phyloP scores from a whole-genome alignment of 2,797 vertebrate species.

The Malacoctenus gilli region DNA sequence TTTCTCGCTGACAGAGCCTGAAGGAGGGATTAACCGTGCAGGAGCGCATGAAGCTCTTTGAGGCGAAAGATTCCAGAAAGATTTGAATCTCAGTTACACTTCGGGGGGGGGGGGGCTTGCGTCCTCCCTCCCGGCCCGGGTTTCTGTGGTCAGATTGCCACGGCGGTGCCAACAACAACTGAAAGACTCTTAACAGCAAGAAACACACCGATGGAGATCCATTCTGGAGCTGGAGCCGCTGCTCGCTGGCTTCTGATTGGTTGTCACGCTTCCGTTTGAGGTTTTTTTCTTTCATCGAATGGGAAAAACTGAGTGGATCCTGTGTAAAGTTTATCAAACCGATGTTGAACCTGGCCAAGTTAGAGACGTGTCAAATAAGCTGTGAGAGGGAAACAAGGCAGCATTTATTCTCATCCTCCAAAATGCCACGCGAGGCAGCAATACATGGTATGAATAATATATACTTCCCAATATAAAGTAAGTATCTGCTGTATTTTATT shows the following conservation, averaged over 20 bases:
- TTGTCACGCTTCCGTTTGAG: constrained; percentile 1
- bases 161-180: constrained; percentile 31
- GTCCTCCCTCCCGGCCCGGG: constrained; percentile 13
- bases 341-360: constrained; percentile 46
- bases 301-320: constrained; percentile 37
- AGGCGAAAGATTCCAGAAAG: constrained; percentile 95
- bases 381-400: constrained; percentile 56
- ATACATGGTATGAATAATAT: constrained; percentile 70
- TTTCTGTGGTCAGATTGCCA: constrained; percentile 25
- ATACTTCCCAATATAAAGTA: constrained; percentile 70
- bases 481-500: constrained; percentile 80
- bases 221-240: constrained; percentile 42
- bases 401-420: constrained; percentile 60
- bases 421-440: constrained; percentile 73
- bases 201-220: constrained; percentile 8
- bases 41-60: constrained; percentile 97
- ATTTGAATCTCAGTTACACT: constrained; percentile 78
- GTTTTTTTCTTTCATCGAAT: constrained; percentile 8
- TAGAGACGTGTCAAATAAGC: constrained; percentile 59
- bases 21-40: constrained; percentile 98
- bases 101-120: constrained; percentile 7
- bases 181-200: constrained; percentile 23
- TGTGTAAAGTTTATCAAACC: constrained; percentile 45
- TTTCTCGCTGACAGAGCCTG: constrained; percentile 86
- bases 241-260: constrained; percentile 45